phyloP scores from a whole-genome alignment of 2,888 invertebrate genomes.

The Sinelater perroti region DNA sequence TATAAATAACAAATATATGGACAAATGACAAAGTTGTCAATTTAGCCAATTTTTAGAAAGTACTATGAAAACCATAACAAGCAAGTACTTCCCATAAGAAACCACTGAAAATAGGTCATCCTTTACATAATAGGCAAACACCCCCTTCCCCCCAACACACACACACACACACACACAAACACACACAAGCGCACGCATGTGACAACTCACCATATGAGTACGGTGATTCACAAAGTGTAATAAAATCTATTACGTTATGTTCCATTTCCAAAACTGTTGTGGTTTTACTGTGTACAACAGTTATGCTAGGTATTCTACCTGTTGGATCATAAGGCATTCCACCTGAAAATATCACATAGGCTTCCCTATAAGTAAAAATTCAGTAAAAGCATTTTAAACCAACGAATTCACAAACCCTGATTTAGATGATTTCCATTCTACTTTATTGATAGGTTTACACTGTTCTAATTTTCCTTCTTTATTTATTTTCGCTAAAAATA shows the following conservation, averaged over 20 bases:
- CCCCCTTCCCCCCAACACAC: no score
- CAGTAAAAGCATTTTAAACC: no score
- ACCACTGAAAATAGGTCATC: no score
- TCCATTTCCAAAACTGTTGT: constrained; percentile 99
- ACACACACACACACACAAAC: no score
- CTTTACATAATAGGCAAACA: no score
- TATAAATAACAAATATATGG: no score
- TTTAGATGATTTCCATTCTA: constrained; percentile 92
- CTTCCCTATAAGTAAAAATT: constrained; percentile 73
- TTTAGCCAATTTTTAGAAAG: no score
- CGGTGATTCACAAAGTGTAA: constrained; percentile 94
- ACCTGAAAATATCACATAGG: constrained; percentile 96
- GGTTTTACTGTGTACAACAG: constrained; percentile 94
- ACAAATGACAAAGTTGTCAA: no score
- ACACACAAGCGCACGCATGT: no score
- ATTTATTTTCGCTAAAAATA: constrained; percentile 81
- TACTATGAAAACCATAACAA: no score
- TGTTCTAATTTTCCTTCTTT: constrained; percentile 93
- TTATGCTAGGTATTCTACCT: constrained; percentile 91
- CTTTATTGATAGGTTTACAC: constrained; percentile 93
- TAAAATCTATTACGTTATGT: constrained; percentile 96
- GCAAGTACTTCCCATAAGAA: no score
- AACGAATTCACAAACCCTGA: constrained; percentile 69
- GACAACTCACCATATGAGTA: constrained; percentile 90
- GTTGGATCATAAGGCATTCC: constrained; percentile 92